These are phyloP conservation scores for Osmerus mordax DNA, from an alignment of 2,113 vertebrate genomes.

Conservation along the genomic window DNA sequence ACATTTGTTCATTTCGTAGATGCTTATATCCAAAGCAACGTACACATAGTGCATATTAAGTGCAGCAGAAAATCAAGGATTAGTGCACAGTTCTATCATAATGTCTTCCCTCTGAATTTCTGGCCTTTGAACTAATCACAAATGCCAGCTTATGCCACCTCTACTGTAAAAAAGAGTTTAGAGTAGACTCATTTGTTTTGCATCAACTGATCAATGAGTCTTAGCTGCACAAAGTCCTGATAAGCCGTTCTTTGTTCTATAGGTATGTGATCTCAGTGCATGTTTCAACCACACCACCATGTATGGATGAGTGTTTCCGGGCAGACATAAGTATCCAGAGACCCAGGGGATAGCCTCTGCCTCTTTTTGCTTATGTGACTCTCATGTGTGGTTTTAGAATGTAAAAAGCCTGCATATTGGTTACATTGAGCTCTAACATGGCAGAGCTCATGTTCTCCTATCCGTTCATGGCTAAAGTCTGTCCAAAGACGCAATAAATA, in stretches of 20 bases:
- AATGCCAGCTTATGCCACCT: too few species aligned
- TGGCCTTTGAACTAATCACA: too few species aligned
- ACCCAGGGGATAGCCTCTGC: conserved; percentile 52
- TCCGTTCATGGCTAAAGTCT: conserved; percentile 15
- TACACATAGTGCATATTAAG: too few species aligned
- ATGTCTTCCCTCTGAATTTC: too few species aligned
- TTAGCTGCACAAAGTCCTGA: conserved; percentile 37
- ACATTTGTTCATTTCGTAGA: too few species aligned
- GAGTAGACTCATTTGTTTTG: too few species aligned
- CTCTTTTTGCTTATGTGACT: conserved; percentile 40
- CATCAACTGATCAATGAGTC: conserved; percentile 32
- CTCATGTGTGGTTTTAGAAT: conserved; percentile 53
- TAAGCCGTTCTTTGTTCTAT: conserved; percentile 32
- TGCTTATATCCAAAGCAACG: too few species aligned
- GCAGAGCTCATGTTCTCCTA: conserved; percentile 15
- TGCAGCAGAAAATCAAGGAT: too few species aligned
- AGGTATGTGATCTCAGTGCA: conserved; percentile 37
- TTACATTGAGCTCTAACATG: conserved; percentile 34
- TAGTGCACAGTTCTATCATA: too few species aligned
- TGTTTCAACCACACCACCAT: conserved; percentile 42
- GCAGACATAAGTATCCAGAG: conserved; percentile 55
- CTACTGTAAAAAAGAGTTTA: too few species aligned
- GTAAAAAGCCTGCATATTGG: conserved; percentile 42
- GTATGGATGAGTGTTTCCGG: conserved; percentile 57
- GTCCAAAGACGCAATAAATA: conserved; percentile 5